Base-by-base conservation (phyloP, 2,113 vertebrate species). In the Rhinolophus ferrumequinum region DNA sequence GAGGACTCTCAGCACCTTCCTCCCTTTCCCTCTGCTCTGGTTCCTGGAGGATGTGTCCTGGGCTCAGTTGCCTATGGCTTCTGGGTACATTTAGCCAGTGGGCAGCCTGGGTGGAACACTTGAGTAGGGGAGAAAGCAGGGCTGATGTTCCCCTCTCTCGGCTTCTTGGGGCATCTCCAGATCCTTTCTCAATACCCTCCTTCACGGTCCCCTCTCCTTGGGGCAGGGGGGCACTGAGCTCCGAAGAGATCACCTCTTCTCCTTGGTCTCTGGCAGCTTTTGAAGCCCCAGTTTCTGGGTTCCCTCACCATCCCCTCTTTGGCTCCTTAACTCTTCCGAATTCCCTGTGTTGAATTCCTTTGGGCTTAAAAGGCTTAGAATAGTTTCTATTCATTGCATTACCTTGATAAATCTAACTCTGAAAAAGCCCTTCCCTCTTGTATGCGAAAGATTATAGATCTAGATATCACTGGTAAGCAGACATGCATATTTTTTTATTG, bases 1-100 rank as follows among this genome's bases (percentile, higher is more conserved):
- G 1, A 30, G 21, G 47, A 8, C 1, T 7, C 8, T 9, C 19
- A 0, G 7, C 14, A 9, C 19, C 6, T 0, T 3, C 24, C 0
- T 50, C 56, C 26, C 35, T n/a, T 14, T 33, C 19, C 6, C 15
- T 35, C 60, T 64, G 12, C 35, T 19, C 19, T 50, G 28, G 0
- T 6, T 38, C 5, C 26, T n/a, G 7, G 38, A 95, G 14, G 21
- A 3, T 41, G 47, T 11, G 5, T 33, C 30, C 35, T 88, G 8
- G 22, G 35, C 35, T 26, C 8, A 41, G 28, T 58, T 26, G 9
- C 11, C 30, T 47, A 1, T 41, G 35, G 56, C 44, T 66, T 75
- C 38, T 52, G 5, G 11, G 38, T 22, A 1, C 22, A 1, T 69
- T 30, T 9, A 30, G 24, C n/a, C 67, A 69, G 3, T 9, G 38